Evolutionary conservation across 2,888 invertebrate species (phyloP), one percentile per base, ranked within the genome.

Genomic region (Galeopsomyia nigrocyanea): DNA sequence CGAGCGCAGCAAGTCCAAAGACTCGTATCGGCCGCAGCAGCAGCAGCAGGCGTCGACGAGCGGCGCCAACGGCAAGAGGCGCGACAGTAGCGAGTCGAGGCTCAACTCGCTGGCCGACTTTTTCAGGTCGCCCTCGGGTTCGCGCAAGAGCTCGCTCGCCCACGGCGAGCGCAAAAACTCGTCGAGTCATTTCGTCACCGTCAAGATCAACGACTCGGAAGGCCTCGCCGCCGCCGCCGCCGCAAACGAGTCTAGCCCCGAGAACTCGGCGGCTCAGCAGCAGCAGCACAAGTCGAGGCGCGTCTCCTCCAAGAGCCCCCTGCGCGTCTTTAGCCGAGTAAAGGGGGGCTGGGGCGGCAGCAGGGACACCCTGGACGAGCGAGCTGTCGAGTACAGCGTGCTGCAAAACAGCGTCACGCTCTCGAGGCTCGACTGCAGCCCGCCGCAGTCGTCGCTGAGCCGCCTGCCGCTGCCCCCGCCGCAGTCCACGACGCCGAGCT

Each of bases 181-280:
- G 19, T 57, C 76, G 9, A 69, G 49, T 13, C n/a, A n/a, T n/a
- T 5, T 19, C 17, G 78, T 82, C 9, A 79, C 82, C 5, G 82
- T 82, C 46, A 83, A 80, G 63, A 79, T 83, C 31, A 84, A 80
- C 66, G 83, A 83, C 69, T 71, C 79, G 19, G 84, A 85, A 57
- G 84, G 65, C 5, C 55, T 80, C 17, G n/a, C n/a, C n/a, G n/a
- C n/a, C n/a, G n/a, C n/a, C n/a, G n/a, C n/a, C n/a, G n/a, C n/a
- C n/a, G n/a, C n/a, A n/a, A n/a, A n/a, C n/a, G 86, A 85, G 26
- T 83, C 83, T 49, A 85, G 85, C 64, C 85, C 85, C 0, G 85
- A 86, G 56, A 83, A 84, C 75, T 83, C 84, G 1, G 77, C 83
- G 5, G 77, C 78, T 19, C 81, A 80, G 73, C 78, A 78, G 46